Base-by-base conservation (phyloP, 2,113 vertebrate genomes). In the Scortum barcoo region DNA sequence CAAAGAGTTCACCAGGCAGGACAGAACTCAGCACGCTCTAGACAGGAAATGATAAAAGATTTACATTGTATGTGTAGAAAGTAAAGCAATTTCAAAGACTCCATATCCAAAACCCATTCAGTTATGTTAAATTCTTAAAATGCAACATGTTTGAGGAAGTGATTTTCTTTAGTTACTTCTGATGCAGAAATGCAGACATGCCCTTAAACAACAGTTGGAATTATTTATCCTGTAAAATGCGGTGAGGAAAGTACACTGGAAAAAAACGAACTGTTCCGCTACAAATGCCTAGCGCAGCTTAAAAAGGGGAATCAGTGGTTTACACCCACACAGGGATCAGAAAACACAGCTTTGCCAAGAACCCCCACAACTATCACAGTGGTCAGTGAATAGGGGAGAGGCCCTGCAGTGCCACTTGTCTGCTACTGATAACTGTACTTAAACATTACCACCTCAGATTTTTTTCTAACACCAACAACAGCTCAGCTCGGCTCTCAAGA, bases 1-100 rank as follows among this genome's bases (percentile, higher is more conserved):
- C 66, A 38, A n/a, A 86, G 24, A 61, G 44, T 62, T 61, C 30
- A 38, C 58, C 60, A 44, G 28, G 28, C 44, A 56, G 51, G 22
- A 58, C 3, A 60, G 17, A 50, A 44, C 42, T 36, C 50, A 66
- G 36, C 65, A 50, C 33, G 40, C 60, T 0, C 0, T 53, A 51
- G 5, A 20, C 38, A 28, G 42, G 40, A 40, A 4, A 36, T 33
- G 51, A n/a, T 76, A n/a, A 4, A 1, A 28, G 60, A 38, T 58
- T n/a, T 2, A 28, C 63, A 66, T 24, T 26, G 5, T 46, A 28
- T 28, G 30, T n/a, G 54, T 54, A 46, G 14, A 38, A 28, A 69
- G 14, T 2, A 12, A 44, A 22, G 70, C 38, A 73, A 62, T 30
- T 36, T 38, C 0, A 58, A 42, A 61, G 19, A 30, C 50, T 6